Evolutionary conservation across 2,113 vertebrate species (phyloP).

Genomic region (Plectropomus leopardus): DNA sequence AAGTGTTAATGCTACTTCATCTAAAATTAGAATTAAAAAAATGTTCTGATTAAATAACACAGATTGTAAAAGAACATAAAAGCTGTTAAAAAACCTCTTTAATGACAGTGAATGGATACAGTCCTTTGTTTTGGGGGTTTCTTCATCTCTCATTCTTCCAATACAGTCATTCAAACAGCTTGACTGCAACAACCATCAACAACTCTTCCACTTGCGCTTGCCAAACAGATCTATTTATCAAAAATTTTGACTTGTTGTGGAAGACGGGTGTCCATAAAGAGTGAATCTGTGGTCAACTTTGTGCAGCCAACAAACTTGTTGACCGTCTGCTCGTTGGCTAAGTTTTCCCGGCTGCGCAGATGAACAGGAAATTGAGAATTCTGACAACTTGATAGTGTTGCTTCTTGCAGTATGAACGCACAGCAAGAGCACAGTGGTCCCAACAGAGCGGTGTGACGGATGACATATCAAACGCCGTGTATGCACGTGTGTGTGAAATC

Average conservation of each 20-base stretch:
- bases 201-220: conserved; percentile 7
- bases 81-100: conserved; percentile 7
- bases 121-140: background rate
- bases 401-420: conserved; percentile 9
- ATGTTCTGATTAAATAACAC: background rate
- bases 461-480: conserved; percentile 5
- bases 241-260: conserved; percentile 14
- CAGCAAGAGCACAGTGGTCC: conserved; percentile 2
- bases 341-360: conserved; percentile 21
- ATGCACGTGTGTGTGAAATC: background rate
- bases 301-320: conserved; percentile 36
- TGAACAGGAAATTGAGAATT: conserved; percentile 28
- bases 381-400: conserved; percentile 35
- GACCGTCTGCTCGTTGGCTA: conserved; percentile 31
- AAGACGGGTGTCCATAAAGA: conserved; percentile 11
- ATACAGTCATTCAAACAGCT: background rate
- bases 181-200: conserved; percentile 8
- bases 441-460: conserved; percentile 25
- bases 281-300: conserved; percentile 37
- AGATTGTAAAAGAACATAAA: background rate
- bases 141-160: conserved; percentile 1
- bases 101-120: background rate
- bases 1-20: no score
- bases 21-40: no score
- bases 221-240: conserved; percentile 37